Evolutionary conservation across 2,113 vertebrate species (phyloP).

Genomic region (Amia ocellicauda): DNA sequence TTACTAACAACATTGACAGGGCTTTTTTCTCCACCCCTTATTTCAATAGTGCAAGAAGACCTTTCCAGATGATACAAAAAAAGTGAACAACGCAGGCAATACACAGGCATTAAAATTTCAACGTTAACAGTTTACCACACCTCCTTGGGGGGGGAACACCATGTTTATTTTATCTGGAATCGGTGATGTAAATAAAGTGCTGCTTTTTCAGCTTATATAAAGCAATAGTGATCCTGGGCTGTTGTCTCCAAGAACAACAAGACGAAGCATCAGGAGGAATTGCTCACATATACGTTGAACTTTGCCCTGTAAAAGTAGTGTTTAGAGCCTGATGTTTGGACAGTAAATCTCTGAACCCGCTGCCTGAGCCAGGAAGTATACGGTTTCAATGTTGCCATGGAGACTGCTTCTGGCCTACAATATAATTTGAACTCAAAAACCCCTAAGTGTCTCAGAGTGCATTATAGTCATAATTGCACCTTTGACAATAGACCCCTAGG

Average conservation of each 20-base stretch:
- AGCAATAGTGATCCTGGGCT: conserved; percentile 38
- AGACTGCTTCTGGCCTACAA: conserved; percentile 43
- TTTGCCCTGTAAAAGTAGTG: conserved; percentile 40
- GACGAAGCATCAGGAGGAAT: conserved; percentile 38
- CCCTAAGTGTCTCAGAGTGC: conserved; percentile 21
- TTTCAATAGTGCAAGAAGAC: too few species aligned
- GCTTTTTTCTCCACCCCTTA: too few species aligned
- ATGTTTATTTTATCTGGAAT: conserved; percentile 44
- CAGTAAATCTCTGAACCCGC: conserved; percentile 51
- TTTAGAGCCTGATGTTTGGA: conserved; percentile 52
- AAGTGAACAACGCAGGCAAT: too few species aligned
- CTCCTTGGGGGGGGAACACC: conserved; percentile 1
- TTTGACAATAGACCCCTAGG: conserved; percentile 24
- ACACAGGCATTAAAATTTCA: too few species aligned
- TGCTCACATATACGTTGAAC: conserved; percentile 36
- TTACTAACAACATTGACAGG: too few species aligned
- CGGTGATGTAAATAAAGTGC: conserved; percentile 23
- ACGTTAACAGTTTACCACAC: too few species aligned
- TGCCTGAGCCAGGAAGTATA: conserved; percentile 63
- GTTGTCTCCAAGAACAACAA: conserved; percentile 42
- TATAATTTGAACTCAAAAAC: conserved; percentile 29
- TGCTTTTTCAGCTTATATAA: conserved; percentile 22
- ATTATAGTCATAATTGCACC: conserved; percentile 15
- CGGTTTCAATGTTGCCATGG: conserved; percentile 61
- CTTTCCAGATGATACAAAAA: too few species aligned